Evolutionary conservation across 2,888 invertebrate genomes (phyloP).

Genomic region (Nemotelus pantherinus): DNA sequence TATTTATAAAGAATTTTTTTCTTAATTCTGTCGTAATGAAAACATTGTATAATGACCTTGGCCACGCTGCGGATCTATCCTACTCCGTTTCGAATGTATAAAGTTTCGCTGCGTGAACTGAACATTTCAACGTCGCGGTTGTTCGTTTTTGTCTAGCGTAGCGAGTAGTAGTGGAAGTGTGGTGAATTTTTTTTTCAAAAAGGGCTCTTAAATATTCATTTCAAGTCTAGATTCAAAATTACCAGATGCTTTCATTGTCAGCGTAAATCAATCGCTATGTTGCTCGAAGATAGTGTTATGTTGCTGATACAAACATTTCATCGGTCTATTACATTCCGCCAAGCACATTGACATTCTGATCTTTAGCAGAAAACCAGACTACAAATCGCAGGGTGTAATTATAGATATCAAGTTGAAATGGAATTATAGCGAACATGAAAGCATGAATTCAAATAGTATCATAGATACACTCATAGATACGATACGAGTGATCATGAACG

Average conservation of each 20-base stretch:
- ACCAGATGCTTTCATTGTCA: slow-evolving; percentile 6
- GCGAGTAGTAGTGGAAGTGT: not conserved
- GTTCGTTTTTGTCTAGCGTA: too few species aligned
- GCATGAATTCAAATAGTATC: too few species aligned
- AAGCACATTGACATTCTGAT: not conserved
- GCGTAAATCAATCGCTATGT: not conserved
- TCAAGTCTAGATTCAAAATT: not conserved
- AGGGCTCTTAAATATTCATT: not conserved
- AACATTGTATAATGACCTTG: slow-evolving; percentile 13
- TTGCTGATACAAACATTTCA: slow-evolving; percentile 2
- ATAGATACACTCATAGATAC: too few species aligned
- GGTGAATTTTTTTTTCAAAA: not conserved
- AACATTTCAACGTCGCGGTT: too few species aligned
- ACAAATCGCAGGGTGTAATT: too few species aligned
- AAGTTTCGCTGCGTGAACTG: too few species aligned
- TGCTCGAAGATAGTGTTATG: too few species aligned
- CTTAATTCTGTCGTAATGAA: not conserved
- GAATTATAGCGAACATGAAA: too few species aligned
- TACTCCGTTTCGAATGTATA: too few species aligned
- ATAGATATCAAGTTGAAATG: too few species aligned
- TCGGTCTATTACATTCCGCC: not conserved
- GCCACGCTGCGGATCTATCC: not conserved
- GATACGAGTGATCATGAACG: too few species aligned
- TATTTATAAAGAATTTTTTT: too few species aligned
- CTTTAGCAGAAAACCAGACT: not conserved